Conservation (phyloP, 2,888 invertebrate species). For the Chymomyza procnemis region DNA sequence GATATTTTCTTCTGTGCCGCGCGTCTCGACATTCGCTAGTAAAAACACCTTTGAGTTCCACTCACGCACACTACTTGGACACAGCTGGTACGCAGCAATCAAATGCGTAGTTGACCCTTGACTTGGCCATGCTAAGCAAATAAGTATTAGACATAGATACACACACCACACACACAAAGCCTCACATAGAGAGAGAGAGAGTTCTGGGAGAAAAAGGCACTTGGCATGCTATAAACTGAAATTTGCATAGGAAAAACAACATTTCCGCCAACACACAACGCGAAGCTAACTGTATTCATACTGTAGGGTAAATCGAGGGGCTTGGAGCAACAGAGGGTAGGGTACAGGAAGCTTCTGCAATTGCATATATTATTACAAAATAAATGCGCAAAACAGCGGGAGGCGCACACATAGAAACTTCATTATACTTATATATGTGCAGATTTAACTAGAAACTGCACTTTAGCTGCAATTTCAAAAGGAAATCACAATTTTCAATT, state of each 20-base stretch:
- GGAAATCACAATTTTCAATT: conserved; percentile 35
- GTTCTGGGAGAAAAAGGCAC: conserved; percentile 30
- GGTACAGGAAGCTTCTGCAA: neutral
- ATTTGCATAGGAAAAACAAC: conserved; percentile 59
- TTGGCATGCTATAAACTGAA: conserved; percentile 35
- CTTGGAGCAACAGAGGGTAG: neutral
- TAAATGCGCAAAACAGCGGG: conserved; percentile 43
- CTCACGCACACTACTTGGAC: conserved; percentile 5
- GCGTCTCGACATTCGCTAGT: neutral
- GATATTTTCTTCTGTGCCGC: too few species aligned
- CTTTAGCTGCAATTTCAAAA: conserved; percentile 19
- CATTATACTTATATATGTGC: neutral
- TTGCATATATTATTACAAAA: conserved; percentile 3
- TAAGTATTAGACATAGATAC: conserved; percentile 33
- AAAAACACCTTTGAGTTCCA: conserved; percentile 7
- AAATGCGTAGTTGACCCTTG: conserved; percentile 60
- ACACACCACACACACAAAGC: conserved; percentile 30
- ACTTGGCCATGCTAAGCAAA: conserved; percentile 49
- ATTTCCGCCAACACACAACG: conserved; percentile 59
- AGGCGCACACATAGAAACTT: conserved; percentile 26
- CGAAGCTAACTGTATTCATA: conserved; percentile 16
- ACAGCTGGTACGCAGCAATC: conserved; percentile 38
- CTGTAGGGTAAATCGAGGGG: conserved; percentile 1
- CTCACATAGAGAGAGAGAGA: neutral
- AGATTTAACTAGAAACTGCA: conserved; percentile 63